A percentile compares a stretch with the other conserved stretches of the same genome.
Evolutionary conservation across 2,797 vertebrate genomes (phyloP).

Genomic region (Stomatorhinus walkeri): DNA sequence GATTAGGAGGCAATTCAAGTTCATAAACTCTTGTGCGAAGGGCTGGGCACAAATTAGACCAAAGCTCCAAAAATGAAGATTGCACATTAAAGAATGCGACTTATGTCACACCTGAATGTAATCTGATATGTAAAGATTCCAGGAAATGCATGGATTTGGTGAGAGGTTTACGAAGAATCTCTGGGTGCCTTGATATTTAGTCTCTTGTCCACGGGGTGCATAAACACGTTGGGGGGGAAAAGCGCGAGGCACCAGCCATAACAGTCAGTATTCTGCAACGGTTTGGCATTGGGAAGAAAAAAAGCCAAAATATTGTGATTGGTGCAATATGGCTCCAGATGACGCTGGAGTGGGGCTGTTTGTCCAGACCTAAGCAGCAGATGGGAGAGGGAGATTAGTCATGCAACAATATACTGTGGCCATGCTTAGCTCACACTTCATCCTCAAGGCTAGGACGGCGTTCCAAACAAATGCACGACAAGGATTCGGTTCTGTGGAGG

Average conservation of each 20-base stretch:
- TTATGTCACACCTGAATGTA: not conserved
- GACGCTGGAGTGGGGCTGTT: constrained; percentile 25
- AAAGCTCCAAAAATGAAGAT: not conserved
- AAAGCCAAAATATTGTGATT: constrained; percentile 33
- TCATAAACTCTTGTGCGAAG: not conserved
- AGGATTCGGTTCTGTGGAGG: not conserved
- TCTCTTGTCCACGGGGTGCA: not conserved
- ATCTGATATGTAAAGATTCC: not conserved
- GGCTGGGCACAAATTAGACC: not conserved
- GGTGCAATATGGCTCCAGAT: constrained; percentile 32
- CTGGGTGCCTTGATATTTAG: constrained; percentile 2
- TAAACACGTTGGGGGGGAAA: not conserved
- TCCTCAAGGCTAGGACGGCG: constrained; percentile 27
- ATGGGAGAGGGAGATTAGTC: constrained; percentile 32
- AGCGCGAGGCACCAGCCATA: constrained; percentile 8
- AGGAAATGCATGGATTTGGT: not conserved
- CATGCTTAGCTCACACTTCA: constrained; percentile 24
- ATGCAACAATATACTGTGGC: constrained; percentile 26
- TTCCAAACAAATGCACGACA: constrained; percentile 21
- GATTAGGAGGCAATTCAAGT: not conserved
- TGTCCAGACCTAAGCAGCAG: constrained; percentile 25
- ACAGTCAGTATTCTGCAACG: constrained; percentile 16
- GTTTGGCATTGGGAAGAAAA: constrained; percentile 13
- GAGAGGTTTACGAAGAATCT: not conserved
- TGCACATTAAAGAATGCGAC: not conserved